A percentile compares a stretch with the other conserved stretches of the same genome.
Evolutionary conservation across 53 echinoderm and acorn worm species (phyloP).

Genomic region (Patiria pectinifera): DNA sequence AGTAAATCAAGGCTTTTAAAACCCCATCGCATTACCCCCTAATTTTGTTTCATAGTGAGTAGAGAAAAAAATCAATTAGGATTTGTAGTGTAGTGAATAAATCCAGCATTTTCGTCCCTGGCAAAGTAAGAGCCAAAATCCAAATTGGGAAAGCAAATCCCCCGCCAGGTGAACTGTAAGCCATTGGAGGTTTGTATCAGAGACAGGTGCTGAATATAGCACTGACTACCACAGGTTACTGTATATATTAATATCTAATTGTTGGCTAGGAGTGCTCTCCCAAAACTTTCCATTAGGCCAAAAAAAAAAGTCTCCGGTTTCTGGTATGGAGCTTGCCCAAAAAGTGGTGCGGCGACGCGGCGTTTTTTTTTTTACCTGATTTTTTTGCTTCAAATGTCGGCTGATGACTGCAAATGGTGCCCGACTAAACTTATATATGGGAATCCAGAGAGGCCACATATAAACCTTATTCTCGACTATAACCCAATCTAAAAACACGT

Average conservation of each 20-base stretch:
- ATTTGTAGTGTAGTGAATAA: neutral
- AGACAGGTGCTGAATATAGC: neutral
- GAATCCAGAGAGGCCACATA: too few relatives aligned
- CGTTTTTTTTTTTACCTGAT: too few relatives aligned
- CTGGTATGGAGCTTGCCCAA: too few relatives aligned
- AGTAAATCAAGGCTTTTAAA: neutral
- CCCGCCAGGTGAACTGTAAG: neutral
- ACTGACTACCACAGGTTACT: neutral
- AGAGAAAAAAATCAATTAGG: neutral
- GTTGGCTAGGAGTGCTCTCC: neutral
- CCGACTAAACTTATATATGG: too few relatives aligned
- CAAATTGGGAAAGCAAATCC: constrained; percentile 11
- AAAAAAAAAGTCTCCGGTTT: too few relatives aligned
- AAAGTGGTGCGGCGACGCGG: too few relatives aligned
- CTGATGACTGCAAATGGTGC: too few relatives aligned
- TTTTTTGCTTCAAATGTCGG: too few relatives aligned
- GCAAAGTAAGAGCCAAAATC: constrained; percentile 25
- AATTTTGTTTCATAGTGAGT: neutral
- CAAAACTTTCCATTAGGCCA: neutral
- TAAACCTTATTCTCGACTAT: too few relatives aligned
- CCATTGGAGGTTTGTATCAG: neutral
- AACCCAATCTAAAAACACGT: too few relatives aligned
- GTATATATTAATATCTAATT: neutral
- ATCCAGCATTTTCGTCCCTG: neutral
- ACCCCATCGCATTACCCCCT: neutral